These are phyloP conservation scores for Poeciliopsis infans DNA, from an alignment of 2,797 vertebrate species.

Conservation along the genomic window DNA sequence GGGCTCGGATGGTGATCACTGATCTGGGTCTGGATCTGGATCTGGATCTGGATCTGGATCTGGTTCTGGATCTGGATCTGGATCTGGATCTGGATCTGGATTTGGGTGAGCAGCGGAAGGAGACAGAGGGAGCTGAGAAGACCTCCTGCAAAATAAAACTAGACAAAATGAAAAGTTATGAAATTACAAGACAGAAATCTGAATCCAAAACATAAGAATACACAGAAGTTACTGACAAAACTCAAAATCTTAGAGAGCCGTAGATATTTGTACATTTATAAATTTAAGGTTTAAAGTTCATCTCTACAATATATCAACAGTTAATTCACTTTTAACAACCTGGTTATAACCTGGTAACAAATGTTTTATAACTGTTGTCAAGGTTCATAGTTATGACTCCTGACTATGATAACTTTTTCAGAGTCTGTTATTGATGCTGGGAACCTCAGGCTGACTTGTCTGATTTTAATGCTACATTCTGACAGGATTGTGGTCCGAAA, in stretches of 20 bases:
- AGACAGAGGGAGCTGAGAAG: not conserved
- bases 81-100: not conserved
- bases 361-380: not conserved
- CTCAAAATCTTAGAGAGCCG: not conserved
- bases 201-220: not conserved
- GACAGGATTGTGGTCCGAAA: slow-evolving; percentile 20
- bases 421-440: not conserved
- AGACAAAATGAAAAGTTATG: not conserved
- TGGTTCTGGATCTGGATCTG: not conserved
- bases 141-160: not conserved
- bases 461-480: not conserved
- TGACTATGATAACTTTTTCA: not conserved
- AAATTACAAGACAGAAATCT: not conserved
- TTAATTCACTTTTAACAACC: not conserved
- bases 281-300: not conserved
- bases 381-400: not conserved
- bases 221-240: not conserved
- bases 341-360: not conserved
- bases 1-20: not conserved
- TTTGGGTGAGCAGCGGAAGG: not conserved
- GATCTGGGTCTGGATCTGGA: not conserved
- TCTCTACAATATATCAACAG: not conserved
- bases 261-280: not conserved
- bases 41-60: not conserved
- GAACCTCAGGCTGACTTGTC: not conserved